Percentiles rank a stretch among this genome's conserved stretches.
Conservation (phyloP, 2,888 invertebrate species). For the Drosophila cognata region DNA sequence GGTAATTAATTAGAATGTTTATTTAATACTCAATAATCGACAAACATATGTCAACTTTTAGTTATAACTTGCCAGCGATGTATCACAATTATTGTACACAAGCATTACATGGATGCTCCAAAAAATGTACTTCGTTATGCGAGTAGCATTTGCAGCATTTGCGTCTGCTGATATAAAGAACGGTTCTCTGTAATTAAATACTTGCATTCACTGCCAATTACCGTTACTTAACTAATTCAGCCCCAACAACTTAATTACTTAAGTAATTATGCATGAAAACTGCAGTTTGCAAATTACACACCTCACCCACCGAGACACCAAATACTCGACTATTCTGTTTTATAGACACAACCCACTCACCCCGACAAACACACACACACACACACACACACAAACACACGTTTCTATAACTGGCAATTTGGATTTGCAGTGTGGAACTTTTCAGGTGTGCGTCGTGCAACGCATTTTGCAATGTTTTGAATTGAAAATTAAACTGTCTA, state of each 20-base stretch:
- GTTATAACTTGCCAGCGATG: not conserved
- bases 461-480: conserved; percentile 45
- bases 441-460: conserved; percentile 12
- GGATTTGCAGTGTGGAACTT: conserved; percentile 30
- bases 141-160: not conserved
- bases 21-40: too few relatives aligned
- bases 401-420: conserved; percentile 21
- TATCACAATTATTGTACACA: not conserved
- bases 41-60: not conserved
- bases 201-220: conserved; percentile 10
- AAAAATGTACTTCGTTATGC: not conserved
- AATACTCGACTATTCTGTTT: conserved; percentile 7
- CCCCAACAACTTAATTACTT: conserved; percentile 11
- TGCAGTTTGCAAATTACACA: conserved; percentile 13
- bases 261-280: conserved; percentile 19
- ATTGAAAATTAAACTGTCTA: conserved; percentile 64
- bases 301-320: not conserved
- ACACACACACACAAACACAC: conserved; percentile 1
- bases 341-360: not conserved
- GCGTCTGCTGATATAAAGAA: not conserved
- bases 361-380: conserved; percentile 3
- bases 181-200: not conserved
- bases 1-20: not conserved
- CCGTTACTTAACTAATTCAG: conserved; percentile 5
- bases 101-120: not conserved